These are phyloP conservation scores for Zootoca vivipara DNA, from an alignment of 2,113 vertebrate species.

Conservation along the genomic window DNA sequence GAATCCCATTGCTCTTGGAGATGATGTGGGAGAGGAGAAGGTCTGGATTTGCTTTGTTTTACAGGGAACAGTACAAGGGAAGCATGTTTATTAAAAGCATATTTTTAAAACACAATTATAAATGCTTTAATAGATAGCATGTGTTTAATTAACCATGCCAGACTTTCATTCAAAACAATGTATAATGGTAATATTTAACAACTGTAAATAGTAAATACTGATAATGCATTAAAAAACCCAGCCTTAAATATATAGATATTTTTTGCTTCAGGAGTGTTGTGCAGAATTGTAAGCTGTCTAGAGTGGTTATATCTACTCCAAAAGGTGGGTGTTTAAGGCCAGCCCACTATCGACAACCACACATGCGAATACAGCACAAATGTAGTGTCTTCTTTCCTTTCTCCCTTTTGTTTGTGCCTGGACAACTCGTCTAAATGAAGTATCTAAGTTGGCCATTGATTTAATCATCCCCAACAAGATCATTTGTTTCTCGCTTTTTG, in stretches of 20 bases:
- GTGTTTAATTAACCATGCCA: constrained; percentile 38
- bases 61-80: not conserved
- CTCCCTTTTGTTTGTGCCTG: no score
- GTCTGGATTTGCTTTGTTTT: not conserved
- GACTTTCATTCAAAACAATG: not conserved
- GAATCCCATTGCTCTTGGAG: not conserved
- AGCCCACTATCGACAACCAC: no score
- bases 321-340: no score
- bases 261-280: not conserved
- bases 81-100: constrained; percentile 36
- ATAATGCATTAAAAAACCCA: not conserved
- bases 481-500: no score
- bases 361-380: no score
- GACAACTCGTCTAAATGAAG: no score
- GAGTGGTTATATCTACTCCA: no score
- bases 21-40: not conserved
- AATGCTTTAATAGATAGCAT: constrained; percentile 29
- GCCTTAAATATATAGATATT: not conserved
- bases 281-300: not conserved
- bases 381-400: no score
- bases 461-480: not conserved
- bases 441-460: no score
- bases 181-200: constrained; percentile 10
- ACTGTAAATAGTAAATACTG: not conserved
- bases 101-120: constrained; percentile 15